Conservation (phyloP, 2,113 vertebrate genomes). For the Atherinomorus stipes region DNA sequence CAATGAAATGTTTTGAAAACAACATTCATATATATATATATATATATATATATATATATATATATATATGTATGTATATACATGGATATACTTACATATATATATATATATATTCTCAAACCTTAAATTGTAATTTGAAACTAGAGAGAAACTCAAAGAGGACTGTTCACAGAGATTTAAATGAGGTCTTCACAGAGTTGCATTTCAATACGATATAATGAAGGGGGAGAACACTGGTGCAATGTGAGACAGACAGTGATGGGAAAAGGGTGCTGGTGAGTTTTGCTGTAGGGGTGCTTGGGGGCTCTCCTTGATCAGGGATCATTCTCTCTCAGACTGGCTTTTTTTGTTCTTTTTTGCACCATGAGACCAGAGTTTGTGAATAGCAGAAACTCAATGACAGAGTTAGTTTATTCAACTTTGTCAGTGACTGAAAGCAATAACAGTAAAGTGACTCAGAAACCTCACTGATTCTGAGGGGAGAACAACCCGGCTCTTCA, state of each 20-base stretch:
- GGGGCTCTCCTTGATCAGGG: slow-evolving; percentile 69
- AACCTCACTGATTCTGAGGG: too few relatives aligned
- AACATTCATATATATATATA: too few relatives aligned
- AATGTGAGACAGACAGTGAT: slow-evolving; percentile 72
- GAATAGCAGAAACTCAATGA: slow-evolving; percentile 37
- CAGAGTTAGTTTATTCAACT: slow-evolving; percentile 38
- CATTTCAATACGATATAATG: slow-evolving; percentile 68
- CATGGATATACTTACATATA: too few relatives aligned
- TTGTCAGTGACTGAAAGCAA: not conserved
- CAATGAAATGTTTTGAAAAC: too few relatives aligned
- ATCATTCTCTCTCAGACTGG: slow-evolving; percentile 57
- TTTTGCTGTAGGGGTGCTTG: slow-evolving; percentile 62
- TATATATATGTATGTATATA: too few relatives aligned
- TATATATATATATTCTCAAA: too few relatives aligned
- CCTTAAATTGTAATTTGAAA: slow-evolving; percentile 55
- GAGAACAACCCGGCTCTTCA: too few relatives aligned
- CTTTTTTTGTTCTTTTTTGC: slow-evolving; percentile 29
- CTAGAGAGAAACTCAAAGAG: slow-evolving; percentile 49
- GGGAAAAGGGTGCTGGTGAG: slow-evolving; percentile 63
- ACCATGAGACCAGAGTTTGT: slow-evolving; percentile 30
- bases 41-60: too few relatives aligned
- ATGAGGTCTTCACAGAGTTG: slow-evolving; percentile 59
- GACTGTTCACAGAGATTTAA: slow-evolving; percentile 65
- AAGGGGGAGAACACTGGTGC: slow-evolving; percentile 49
- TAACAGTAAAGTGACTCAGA: too few relatives aligned